Percentiles rank a stretch among this genome's conserved stretches.
Conservation (phyloP, 2,113 vertebrate genomes). For the Dolichallabes microphthalmus region DNA sequence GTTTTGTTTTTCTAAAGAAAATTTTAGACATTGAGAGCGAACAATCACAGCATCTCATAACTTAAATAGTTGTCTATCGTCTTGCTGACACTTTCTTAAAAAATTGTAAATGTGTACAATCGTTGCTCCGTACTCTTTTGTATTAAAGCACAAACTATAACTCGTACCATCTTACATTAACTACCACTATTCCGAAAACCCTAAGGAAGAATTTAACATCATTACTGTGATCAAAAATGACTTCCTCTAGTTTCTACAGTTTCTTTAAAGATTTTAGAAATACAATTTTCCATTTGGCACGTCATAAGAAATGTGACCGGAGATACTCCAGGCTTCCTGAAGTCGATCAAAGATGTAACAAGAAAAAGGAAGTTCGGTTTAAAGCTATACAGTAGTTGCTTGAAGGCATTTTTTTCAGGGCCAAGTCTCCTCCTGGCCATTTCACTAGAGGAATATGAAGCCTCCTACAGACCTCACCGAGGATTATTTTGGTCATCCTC, state of each 20-base stretch:
- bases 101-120: too few relatives aligned
- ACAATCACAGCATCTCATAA: not conserved
- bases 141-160: too few relatives aligned
- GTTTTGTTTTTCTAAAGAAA: too few relatives aligned
- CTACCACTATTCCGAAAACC: too few relatives aligned
- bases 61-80: not conserved
- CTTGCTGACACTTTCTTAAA: not conserved
- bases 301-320: not conserved
- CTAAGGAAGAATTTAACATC: not conserved
- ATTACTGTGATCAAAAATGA: not conserved
- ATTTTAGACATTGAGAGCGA: not conserved
- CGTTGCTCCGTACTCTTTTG: too few relatives aligned
- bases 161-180: too few relatives aligned
- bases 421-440: not conserved
- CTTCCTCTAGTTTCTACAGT: not conserved
- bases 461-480: constrained; percentile 10
- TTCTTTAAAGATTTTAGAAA: not conserved
- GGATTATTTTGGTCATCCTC: constrained; percentile 11
- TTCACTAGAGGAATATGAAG: constrained; percentile 8
- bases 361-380: not conserved
- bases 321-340: not conserved
- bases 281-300: not conserved
- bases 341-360: not conserved
- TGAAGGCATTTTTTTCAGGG: not conserved
- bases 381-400: not conserved